phyloP scores from a whole-genome alignment of 2,797 vertebrate species.

The Xiphorhynchus erythropygius region DNA sequence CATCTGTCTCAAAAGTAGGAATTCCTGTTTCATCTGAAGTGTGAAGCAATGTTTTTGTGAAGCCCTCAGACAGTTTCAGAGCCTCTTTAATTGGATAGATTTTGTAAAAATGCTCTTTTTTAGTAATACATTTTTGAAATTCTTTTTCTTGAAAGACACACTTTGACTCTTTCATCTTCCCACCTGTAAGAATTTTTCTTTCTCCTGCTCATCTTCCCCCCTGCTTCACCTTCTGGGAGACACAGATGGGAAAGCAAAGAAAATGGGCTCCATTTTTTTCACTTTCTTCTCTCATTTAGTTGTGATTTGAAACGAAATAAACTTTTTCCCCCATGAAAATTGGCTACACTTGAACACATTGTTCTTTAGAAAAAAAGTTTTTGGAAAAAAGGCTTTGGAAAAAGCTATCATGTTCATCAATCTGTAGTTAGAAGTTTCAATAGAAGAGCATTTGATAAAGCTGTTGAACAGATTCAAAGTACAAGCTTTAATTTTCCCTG shows the following conservation, averaged over 20 bases:
- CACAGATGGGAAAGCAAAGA: background rate
- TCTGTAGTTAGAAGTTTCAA: background rate
- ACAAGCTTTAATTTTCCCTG: slow-evolving; percentile 24
- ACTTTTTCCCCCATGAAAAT: background rate
- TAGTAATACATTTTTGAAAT: background rate
- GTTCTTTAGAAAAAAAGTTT: background rate
- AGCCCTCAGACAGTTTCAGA: background rate
- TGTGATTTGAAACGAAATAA: background rate
- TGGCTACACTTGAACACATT: background rate
- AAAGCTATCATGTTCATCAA: background rate
- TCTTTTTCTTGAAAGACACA: background rate
- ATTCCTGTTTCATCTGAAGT: background rate
- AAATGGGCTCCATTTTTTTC: background rate
- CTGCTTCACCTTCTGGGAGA: background rate
- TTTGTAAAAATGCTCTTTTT: background rate
- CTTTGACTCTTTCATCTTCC: background rate
- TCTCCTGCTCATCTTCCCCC: background rate
- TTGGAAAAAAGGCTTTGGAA: background rate
- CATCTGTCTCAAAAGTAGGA: background rate
- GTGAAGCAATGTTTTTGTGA: background rate
- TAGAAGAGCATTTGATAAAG: background rate
- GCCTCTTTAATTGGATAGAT: background rate
- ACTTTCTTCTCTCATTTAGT: background rate
- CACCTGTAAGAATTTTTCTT: background rate
- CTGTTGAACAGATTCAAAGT: background rate